Evolutionary conservation across 1,140 invertebrate genomes (phyloP).

Genomic region (Sinonovacula constricta): DNA sequence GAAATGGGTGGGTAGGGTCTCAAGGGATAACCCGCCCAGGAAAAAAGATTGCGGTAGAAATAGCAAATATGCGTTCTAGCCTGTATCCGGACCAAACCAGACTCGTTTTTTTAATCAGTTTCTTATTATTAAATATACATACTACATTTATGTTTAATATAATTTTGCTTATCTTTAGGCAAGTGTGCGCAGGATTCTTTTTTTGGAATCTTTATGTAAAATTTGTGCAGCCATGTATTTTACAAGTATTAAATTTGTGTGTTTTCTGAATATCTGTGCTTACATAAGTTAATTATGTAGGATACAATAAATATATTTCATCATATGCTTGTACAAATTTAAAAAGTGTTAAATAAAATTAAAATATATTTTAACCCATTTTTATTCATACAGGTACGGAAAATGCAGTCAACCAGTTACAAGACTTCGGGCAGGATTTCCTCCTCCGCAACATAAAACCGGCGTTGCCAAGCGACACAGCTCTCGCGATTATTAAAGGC

Average conservation of each 20-base stretch:
- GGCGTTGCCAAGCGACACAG: conserved; percentile 63
- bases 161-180: too few species aligned
- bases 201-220: conserved; percentile 3
- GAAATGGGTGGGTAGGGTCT: too few species aligned
- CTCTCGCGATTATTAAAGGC: conserved; percentile 67
- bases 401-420: conserved; percentile 63
- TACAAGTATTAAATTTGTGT: not conserved
- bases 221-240: not conserved
- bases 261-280: not conserved
- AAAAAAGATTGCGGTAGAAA: too few species aligned
- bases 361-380: conserved; percentile 8
- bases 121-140: too few species aligned
- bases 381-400: conserved; percentile 65
- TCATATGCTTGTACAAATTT: not conserved
- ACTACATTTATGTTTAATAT: too few species aligned
- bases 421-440: conserved; percentile 54
- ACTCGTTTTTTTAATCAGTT: too few species aligned
- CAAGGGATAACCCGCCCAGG: too few species aligned
- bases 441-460: conserved; percentile 54
- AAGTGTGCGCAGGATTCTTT: too few species aligned
- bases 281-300: too few species aligned
- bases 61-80: too few species aligned
- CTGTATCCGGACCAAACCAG: too few species aligned
- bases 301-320: not conserved
- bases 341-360: not conserved